Evolutionary conservation across 2,888 invertebrate genomes (phyloP), one percentile per base, ranked within the genome.

Genomic region (Lithophane semibrunnea): DNA sequence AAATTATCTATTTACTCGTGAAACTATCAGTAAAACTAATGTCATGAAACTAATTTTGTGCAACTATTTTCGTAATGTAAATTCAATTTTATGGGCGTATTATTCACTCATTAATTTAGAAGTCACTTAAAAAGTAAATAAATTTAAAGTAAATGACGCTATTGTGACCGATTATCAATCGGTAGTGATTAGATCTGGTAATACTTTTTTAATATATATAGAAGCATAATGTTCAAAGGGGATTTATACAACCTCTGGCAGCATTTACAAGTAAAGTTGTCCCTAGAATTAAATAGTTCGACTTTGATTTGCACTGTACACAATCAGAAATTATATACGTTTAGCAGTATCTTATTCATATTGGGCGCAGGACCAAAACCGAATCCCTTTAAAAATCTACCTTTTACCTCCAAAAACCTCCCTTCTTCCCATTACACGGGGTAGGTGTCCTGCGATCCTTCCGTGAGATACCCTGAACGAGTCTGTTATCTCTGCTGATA

Each of bases 401-500:
- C 24, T 44, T 29, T 0, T 49, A n/a, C 18, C n/a, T 58, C 47
- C 65, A 42, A 61, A 49, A 66, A 0, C 13, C 21, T 12, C 66
- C 13, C 49, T 16, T 1, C 12, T 49, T 16, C 29, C 42, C 49
- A 75, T 67, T 16, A 44, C 49, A 56, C 42, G 65, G 63, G 64
- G 73, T 69, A 79, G 70, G 80, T 83, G 80, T 77, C 24, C 49
- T 66, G 65, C 5, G 80, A 78, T 78, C 72, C 52, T 56, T 29
- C 49, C 9, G 18, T 44, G 79, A 60, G 77, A 77, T 82, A 83
- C 83, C 85, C 82, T 79, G 85, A 85, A 86, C 81, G 89, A 86
- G 81, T 76, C 78, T 29, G 75, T 82, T 90, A 90, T 90, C 88
- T 74, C n/a, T 12, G 8, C 83, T 60, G 90, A 88, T 90, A 80